Percentiles rank a stretch among this genome's conserved stretches.
Conservation (phyloP, 2,113 vertebrate species). For the Ivindomyrus marchei region DNA sequence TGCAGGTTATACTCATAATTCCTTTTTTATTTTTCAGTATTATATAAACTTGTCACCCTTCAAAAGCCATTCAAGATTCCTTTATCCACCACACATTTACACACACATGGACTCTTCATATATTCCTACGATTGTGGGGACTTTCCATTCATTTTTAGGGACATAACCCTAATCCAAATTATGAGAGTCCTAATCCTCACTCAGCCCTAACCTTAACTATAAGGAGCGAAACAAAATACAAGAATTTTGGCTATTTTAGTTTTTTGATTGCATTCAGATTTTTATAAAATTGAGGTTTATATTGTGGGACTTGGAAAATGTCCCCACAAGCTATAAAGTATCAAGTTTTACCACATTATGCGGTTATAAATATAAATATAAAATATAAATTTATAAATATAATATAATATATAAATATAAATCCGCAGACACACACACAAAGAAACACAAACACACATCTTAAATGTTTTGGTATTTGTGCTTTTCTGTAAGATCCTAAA, state of each 20-base stretch:
- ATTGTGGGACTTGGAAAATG: background rate
- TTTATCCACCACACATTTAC: background rate
- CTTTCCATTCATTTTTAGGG: background rate
- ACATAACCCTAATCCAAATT: background rate
- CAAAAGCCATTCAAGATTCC: background rate
- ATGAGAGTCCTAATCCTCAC: background rate
- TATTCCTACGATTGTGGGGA: background rate
- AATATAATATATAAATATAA: too few relatives aligned
- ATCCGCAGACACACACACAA: background rate
- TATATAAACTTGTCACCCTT: background rate
- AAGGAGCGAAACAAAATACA: background rate
- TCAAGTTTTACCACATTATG: background rate
- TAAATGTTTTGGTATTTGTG: background rate
- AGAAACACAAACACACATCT: background rate
- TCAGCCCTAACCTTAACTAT: background rate
- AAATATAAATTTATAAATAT: too few relatives aligned
- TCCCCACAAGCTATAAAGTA: background rate
- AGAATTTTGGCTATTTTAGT: background rate
- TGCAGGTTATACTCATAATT: too few relatives aligned
- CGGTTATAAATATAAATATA: background rate
- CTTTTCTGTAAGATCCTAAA: background rate
- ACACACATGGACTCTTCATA: background rate
- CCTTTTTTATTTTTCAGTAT: background rate
- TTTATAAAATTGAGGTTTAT: background rate
- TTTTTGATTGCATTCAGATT: background rate